Percentiles rank a stretch among this genome's conserved stretches.
phyloP scores from a whole-genome alignment of 2,888 invertebrate species.

The Norana najaformis region DNA sequence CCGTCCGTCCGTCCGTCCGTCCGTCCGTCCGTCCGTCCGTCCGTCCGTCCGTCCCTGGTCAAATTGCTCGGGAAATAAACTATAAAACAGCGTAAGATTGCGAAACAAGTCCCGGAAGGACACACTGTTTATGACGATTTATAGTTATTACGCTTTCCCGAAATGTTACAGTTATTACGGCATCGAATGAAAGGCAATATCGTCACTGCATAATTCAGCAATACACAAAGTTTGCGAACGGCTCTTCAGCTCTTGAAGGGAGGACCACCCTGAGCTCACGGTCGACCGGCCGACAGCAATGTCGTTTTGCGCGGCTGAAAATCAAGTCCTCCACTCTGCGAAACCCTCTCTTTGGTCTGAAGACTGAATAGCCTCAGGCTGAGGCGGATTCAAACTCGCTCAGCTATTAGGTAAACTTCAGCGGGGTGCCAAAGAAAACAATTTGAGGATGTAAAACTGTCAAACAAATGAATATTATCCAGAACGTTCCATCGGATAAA shows the following conservation, averaged over 20 bases:
- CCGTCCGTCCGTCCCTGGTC: too few species aligned
- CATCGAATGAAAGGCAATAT: not conserved
- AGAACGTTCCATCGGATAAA: not conserved
- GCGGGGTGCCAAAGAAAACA: not conserved
- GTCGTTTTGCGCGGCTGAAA: too few species aligned
- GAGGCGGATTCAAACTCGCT: not conserved
- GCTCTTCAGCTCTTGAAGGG: not conserved
- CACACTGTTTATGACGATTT: not conserved
- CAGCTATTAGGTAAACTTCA: not conserved
- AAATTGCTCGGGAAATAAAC: not conserved
- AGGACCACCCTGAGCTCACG: too few species aligned
- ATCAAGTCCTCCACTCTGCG: not conserved
- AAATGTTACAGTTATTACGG: not conserved
- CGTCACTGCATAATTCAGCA: constrained; percentile 13
- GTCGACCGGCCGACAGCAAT: too few species aligned
- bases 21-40: too few species aligned
- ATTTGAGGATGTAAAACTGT: not conserved
- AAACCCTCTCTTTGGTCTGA: not conserved
- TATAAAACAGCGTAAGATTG: not conserved
- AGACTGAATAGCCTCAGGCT: not conserved
- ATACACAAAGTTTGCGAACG: not conserved
- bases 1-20: too few species aligned
- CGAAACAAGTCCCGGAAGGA: not conserved
- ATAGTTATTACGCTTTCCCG: not conserved
- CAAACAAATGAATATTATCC: not conserved